phyloP scores from a whole-genome alignment of 1,140 invertebrate genomes.

The Hyposmocoma kahamanoa region DNA sequence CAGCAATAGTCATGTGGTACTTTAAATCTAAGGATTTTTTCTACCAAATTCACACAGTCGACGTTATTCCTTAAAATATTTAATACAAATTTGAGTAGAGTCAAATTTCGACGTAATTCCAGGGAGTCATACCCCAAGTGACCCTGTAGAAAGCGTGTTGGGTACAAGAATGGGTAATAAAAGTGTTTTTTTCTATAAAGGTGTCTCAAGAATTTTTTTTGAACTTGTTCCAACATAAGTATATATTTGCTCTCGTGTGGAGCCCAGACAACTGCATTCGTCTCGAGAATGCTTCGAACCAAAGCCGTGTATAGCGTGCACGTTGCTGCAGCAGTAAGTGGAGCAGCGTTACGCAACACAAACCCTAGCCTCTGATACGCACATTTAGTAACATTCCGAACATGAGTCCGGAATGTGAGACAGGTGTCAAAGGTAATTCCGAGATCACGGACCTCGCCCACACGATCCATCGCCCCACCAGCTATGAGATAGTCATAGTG shows the following conservation, averaged over 20 bases:
- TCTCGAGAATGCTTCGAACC: not conserved
- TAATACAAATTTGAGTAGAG: too few species aligned
- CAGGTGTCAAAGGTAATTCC: not conserved
- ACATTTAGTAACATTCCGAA: not conserved
- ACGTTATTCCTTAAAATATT: too few species aligned
- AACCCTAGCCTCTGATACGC: not conserved
- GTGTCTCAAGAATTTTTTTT: not conserved
- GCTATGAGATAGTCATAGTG: not conserved
- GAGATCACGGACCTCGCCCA: not conserved
- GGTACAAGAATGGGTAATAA: too few species aligned
- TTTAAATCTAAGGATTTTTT: too few species aligned
- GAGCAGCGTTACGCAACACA: not conserved
- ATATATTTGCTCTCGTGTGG: not conserved
- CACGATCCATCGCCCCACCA: not conserved
- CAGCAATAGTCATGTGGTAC: too few species aligned
- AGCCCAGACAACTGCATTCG: not conserved
- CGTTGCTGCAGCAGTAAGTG: not conserved
- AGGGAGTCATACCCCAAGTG: too few species aligned
- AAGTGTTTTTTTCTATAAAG: not conserved
- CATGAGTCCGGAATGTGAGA: not conserved
- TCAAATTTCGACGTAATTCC: too few species aligned
- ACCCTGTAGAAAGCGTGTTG: too few species aligned
- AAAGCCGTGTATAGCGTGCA: not conserved
- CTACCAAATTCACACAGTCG: too few species aligned
- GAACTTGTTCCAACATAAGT: constrained; percentile 2